These are phyloP conservation scores for Rhinopomastus cyanomelas DNA, from an alignment of 2,113 vertebrate genomes.

Conservation along the genomic window DNA sequence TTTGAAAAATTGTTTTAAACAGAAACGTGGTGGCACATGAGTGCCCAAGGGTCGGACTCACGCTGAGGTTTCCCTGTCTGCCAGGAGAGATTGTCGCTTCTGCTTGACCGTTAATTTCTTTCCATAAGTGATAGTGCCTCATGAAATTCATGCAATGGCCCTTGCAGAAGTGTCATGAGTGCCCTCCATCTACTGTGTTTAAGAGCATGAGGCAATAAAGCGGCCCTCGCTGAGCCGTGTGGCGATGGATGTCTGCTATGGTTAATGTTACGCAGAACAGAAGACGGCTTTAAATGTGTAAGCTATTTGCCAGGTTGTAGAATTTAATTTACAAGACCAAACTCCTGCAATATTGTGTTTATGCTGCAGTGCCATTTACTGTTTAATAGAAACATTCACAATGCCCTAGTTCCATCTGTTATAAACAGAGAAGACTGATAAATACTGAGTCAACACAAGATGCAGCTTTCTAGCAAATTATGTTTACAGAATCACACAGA, in stretches of 20 bases:
- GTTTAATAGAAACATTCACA: slow-evolving; percentile 80
- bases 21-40: neutral
- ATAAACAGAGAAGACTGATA: slow-evolving; percentile 73
- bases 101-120: neutral
- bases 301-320: slow-evolving; percentile 73
- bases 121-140: neutral
- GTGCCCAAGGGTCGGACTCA: neutral
- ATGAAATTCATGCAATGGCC: neutral
- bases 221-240: neutral
- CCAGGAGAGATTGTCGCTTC: neutral
- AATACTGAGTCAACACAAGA: slow-evolving; percentile 78
- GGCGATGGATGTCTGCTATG: slow-evolving; percentile 36
- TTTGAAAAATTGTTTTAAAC: neutral
- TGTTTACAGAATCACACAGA: too few species aligned
- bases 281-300: slow-evolving; percentile 70
- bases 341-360: slow-evolving; percentile 78
- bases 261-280: slow-evolving; percentile 37
- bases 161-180: neutral
- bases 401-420: slow-evolving; percentile 78
- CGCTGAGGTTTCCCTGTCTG: neutral
- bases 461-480: slow-evolving; percentile 75
- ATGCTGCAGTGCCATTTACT: slow-evolving; percentile 76
- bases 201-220: neutral
- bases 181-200: neutral
- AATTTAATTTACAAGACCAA: slow-evolving; percentile 81